phyloP scores from a whole-genome alignment of 2,888 invertebrate species.

The Chrysotoxum bicinctum region DNA sequence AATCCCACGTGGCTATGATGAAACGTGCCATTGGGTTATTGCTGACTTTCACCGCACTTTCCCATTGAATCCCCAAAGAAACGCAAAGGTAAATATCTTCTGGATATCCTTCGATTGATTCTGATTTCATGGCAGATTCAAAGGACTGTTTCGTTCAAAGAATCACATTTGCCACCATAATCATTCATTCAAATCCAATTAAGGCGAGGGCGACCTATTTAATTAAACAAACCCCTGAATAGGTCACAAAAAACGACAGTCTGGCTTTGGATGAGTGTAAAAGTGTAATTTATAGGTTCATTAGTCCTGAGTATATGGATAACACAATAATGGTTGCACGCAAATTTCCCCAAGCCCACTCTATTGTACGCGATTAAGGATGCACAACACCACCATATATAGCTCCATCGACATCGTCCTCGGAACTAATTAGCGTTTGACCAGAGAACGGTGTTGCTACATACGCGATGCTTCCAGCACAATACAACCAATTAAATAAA shows the following conservation, averaged over 20 bases:
- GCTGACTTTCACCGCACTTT: not conserved
- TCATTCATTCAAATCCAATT: constrained; percentile 53
- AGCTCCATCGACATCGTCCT: not conserved
- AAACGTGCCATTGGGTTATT: not conserved
- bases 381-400: not conserved
- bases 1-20: not conserved
- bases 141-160: not conserved
- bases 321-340: constrained; percentile 51
- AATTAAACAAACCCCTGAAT: constrained; percentile 44
- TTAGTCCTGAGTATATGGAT: constrained; percentile 52
- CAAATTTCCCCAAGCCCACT: constrained; percentile 42
- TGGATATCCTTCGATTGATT: constrained; percentile 23
- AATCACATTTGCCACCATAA: constrained; percentile 38
- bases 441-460: constrained; percentile 53
- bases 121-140: constrained; percentile 7
- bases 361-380: constrained; percentile 26
- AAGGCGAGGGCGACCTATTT: constrained; percentile 29
- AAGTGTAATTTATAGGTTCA: constrained; percentile 69
- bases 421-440: constrained; percentile 67
- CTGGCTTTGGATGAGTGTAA: constrained; percentile 27
- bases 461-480: constrained; percentile 15
- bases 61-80: not conserved
- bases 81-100: not conserved
- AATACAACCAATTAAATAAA: constrained; percentile 67
- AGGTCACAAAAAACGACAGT: not conserved